Percentiles rank a stretch among this genome's conserved stretches.
These are phyloP conservation scores for Ahaetulla prasina DNA, from an alignment of 2,113 vertebrate species.

Conservation along the genomic window DNA sequence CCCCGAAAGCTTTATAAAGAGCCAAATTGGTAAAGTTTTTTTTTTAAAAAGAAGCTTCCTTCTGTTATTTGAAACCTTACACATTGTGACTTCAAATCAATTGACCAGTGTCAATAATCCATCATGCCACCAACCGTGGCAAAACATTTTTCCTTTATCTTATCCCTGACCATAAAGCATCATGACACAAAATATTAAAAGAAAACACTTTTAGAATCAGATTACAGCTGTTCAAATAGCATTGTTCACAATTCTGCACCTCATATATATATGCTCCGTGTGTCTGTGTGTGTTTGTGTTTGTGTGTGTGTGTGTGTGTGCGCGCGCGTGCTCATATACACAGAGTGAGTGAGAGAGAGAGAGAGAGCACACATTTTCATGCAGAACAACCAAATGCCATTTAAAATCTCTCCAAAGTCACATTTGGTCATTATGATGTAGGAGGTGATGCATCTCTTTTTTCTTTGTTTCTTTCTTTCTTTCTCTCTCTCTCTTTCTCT, in stretches of 20 bases:
- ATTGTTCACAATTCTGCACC: conserved; percentile 81
- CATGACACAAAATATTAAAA: conserved; percentile 21
- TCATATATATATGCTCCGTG: conserved; percentile 1
- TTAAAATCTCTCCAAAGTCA: conserved; percentile 91
- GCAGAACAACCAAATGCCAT: conserved; percentile 82
- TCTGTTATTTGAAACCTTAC: conserved; percentile 57
- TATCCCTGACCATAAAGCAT: conserved; percentile 67
- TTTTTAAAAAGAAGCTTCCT: conserved; percentile 30
- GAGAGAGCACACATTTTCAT: conserved; percentile 62
- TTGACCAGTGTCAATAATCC: conserved; percentile 80
- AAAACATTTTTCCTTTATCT: conserved; percentile 79
- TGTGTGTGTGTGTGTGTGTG: neutral
- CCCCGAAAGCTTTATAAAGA: conserved; percentile 65
- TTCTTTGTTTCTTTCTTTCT: neutral
- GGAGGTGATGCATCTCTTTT: neutral
- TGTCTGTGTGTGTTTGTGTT: neutral
- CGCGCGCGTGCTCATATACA: too few relatives aligned
- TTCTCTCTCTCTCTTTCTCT: too few relatives aligned
- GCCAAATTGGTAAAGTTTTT: conserved; percentile 65
- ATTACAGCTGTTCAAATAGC: conserved; percentile 86
- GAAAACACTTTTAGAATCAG: conserved; percentile 85
- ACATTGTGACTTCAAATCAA: conserved; percentile 74
- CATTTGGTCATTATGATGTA: conserved; percentile 81
- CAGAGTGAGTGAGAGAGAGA: neutral
- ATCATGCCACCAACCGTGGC: conserved; percentile 82